Base-by-base conservation (phyloP, 2,113 vertebrate species). In the Lucifuga dentata region DNA sequence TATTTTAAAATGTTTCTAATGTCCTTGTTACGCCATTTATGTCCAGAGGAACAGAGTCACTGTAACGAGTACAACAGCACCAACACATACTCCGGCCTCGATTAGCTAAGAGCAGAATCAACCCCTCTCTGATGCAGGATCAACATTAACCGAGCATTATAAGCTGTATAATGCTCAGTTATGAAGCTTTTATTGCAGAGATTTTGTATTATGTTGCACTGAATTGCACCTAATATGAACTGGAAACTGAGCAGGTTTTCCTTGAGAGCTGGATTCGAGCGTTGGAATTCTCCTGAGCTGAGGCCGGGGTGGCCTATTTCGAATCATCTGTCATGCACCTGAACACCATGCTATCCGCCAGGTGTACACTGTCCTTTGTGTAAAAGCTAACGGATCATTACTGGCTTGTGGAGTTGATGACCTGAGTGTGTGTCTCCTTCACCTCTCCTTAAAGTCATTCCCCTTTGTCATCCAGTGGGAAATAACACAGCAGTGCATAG, bases 301-400 rank as follows among this genome's bases (percentile, higher is more conserved):
- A 50, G 33, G 59, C 58, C 21, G 1, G 61, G 17, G 35, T 73
- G 46, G 51, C 85, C 81, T 75, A 52, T 69, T 84, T 82, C 57
- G 49, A 84, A 69, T 80, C 32, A 20, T 59, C 76, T 90, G 78
- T 84, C 78, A 67, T 63, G 66, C 72, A 73, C 38, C 70, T 32
- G 64, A 78, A 50, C 75, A 81, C 73, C 38, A 29, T 67, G 65
- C 49, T 35, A 40, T 68, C 69, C 52, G 17, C 59, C 51, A 73
- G 77, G 76, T 84, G 86, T 67, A 61, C 60, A 41, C 26, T 84
- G 86, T 83, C 84, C 80, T 87, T 80, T 84, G 84, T 83, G 74
- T 75, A 76, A 83, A 85, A 86, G 86, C 84, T 81, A 87, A 72
- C 81, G 76, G 86, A 87, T 91, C 87, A 90, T 88, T 84, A 75